A percentile compares a stretch with the other conserved stretches of the same genome.
Conservation (phyloP, 2,113 vertebrate species). For the Lanius collurio region DNA sequence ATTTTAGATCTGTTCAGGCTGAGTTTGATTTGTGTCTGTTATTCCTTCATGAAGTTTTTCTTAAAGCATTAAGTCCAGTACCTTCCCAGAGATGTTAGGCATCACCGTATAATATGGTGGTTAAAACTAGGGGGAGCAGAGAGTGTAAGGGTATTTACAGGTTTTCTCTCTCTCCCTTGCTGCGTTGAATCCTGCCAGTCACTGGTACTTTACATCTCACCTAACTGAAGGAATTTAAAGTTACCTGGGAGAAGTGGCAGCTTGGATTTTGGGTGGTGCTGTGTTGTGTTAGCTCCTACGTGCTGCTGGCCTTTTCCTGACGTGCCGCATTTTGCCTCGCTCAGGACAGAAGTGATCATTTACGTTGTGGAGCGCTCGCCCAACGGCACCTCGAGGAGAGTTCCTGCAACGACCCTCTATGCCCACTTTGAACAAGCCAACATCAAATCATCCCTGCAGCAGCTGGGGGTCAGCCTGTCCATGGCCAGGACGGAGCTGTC, state of each 20-base stretch:
- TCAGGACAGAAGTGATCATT: constrained; percentile 93
- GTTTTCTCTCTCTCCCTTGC: not conserved
- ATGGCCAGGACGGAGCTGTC: constrained; percentile 90
- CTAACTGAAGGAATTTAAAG: not conserved
- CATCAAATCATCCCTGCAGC: constrained; percentile 85
- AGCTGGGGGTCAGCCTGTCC: constrained; percentile 86
- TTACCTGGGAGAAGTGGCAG: not conserved
- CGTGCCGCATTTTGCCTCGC: rapidly evolving
- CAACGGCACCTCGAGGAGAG: constrained; percentile 92
- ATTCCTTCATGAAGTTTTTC: not conserved
- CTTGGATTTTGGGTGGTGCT: not conserved
- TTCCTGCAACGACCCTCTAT: constrained; percentile 84
- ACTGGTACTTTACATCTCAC: not conserved
- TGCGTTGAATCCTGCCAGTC: not conserved
- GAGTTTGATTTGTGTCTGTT: not conserved
- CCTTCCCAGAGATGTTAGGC: not conserved
- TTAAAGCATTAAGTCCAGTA: not conserved
- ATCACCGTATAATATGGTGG: not conserved
- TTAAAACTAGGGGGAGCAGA: not conserved
- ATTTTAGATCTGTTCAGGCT: not conserved
- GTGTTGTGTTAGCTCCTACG: not conserved
- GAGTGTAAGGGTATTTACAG: not conserved
- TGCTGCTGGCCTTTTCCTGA: not conserved
- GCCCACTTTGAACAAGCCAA: constrained; percentile 87
- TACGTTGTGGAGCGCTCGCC: constrained; percentile 93